Evolutionary conservation across 2,888 invertebrate genomes (phyloP), one percentile per base, ranked within the genome.

Genomic region (Helicoverpa assulta): DNA sequence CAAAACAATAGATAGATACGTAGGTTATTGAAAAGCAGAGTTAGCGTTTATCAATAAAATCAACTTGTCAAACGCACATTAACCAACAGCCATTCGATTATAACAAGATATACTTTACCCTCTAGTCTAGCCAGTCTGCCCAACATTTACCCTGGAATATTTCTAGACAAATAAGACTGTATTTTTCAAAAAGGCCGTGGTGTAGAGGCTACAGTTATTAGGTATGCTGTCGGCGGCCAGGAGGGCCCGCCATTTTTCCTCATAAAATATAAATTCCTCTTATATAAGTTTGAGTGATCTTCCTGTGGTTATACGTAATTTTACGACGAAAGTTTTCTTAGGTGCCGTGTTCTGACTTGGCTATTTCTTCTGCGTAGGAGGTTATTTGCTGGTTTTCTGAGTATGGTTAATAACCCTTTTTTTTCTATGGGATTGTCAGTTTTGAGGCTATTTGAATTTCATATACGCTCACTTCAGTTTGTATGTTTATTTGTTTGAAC

Each of bases 261-360:
- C 91, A 92, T 94, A 92, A 93, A 94, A 90, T 88, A 91, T 92
- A 94, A 93, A 93, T 92, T 93, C 91, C 88, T 88, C 87, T 88
- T 86, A 87, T 86, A 87, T 85, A 91, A 93, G 81, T 93, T 92
- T 92, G 93, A 93, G 91, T 92, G 94, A 94, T 94, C 94, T 93
- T 89, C 86, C 81, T 82, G 87, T 88, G 91, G 93, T 93, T 91
- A 91, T 91, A 89, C 91, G 92, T 93, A 92, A 94, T 94, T 94
- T 94, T 94, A 94, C 89, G 92, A 86, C 83, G 64, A 87, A 94
- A 94, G 84, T 94, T 94, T 90, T 76, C 78, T 84, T 73, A 78
- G 78, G 79, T 72, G 63, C 62, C 77, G 77, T 80, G 90, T 89
- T 83, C 91, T 60, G 67, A 92, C 79, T 89, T 67, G 73, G 88